Base-by-base conservation (phyloP, 2,113 vertebrate genomes). In the Capra hircus region DNA sequence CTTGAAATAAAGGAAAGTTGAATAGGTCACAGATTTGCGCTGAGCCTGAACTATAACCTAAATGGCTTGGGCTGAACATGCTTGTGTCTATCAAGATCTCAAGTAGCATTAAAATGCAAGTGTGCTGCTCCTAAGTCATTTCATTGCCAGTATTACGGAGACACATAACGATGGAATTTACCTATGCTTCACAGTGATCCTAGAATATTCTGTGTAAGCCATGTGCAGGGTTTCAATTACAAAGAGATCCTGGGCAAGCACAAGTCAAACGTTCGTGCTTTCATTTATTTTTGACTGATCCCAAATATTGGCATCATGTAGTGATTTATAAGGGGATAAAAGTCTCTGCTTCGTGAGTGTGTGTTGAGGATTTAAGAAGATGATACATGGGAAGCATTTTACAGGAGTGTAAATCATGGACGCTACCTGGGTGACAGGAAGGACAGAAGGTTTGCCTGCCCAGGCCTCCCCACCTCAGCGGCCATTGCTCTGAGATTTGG, bases 261-360 rank as follows among this genome's bases (percentile, higher is more conserved):
- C 36, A 1, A 52, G 64, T n/a, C 57, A 23, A 57, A 74, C 10
- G n/a, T 59, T 88, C 88, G 5, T 28, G 28, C 94, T 92, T 90
- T 81, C 67, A 85, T 67, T 90, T 96, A 43, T 55, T 96, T 95
- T 86, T 92, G 88, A 94, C 81, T 92, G 95, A 91, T 97, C 71
- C 64, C 92, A 94, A 96, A 97, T 85, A 77, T 19, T 36, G 28
- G 84, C 40, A 21, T 59, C 88, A 94, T 23, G 57, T 25, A 36
- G 55, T 85, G 62, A 74, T 53, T 95, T 88, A 45, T 16, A 78
- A 82, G 13, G 17, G 60, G 80, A 86, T 96, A 85, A 88, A n/a
- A 59, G 27, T 55, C 27, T 6, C 21, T 60, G 53, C 33, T 57
- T 82, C 17, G 0, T 2, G 43, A 43, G 30, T 62, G 86, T 83